Evolutionary conservation across 1,140 invertebrate genomes (phyloP).

Genomic region (Andrena cerasifolii): DNA sequence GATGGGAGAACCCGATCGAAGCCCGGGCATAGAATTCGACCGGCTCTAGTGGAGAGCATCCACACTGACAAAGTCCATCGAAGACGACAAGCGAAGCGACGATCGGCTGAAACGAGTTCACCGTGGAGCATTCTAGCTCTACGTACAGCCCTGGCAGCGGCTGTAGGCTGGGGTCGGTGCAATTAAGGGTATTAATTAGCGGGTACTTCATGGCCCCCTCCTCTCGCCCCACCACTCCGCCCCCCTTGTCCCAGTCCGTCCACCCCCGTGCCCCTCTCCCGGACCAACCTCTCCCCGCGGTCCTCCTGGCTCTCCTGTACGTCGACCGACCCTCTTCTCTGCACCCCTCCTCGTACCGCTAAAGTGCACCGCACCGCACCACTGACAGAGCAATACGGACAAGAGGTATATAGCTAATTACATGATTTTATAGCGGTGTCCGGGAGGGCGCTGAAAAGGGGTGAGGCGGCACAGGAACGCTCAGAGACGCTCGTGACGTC

Average conservation of each 20-base stretch:
- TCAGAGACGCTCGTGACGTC: constrained; percentile 61
- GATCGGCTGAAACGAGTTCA: constrained; percentile 62
- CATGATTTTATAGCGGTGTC: constrained; percentile 73
- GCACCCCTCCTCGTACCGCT: constrained; percentile 55
- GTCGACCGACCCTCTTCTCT: constrained; percentile 29
- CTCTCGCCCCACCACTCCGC: constrained; percentile 37
- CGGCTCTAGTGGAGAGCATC: constrained; percentile 41
- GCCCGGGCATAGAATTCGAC: constrained; percentile 25
- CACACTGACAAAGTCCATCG: constrained; percentile 40
- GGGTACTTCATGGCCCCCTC: constrained; percentile 73
- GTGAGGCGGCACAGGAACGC: constrained; percentile 49
- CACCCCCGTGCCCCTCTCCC: constrained; percentile 41
- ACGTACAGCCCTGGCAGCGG: constrained; percentile 69
- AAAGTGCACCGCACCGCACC: constrained; percentile 70
- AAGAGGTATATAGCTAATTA: constrained; percentile 77
- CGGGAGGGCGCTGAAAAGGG: background rate
- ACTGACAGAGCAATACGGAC: constrained; percentile 73
- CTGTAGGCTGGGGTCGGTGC: constrained; percentile 74
- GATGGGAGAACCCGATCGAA: constrained; percentile 31
- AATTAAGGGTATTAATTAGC: constrained; percentile 83
- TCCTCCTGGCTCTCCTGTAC: constrained; percentile 19
- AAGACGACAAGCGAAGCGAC: constrained; percentile 53
- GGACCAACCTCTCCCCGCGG: constrained; percentile 17
- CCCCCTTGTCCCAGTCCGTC: constrained; percentile 9
- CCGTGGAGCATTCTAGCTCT: constrained; percentile 52